phyloP scores from a whole-genome alignment of 2,797 vertebrate genomes.

The Pteronotus mesoamericanus region DNA sequence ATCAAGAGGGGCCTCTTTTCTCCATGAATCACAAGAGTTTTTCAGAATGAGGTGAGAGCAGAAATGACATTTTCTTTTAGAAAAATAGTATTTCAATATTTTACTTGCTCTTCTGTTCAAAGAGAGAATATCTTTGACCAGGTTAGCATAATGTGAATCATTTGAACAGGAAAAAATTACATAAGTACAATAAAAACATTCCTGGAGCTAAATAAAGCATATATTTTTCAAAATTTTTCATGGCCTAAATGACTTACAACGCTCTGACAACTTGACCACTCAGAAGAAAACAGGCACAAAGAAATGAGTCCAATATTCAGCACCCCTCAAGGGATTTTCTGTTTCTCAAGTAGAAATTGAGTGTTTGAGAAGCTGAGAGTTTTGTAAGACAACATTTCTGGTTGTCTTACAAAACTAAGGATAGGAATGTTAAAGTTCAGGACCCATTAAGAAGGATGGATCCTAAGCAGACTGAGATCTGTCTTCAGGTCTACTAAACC shows the following conservation, averaged over 20 bases:
- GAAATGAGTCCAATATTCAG: background rate
- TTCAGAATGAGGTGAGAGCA: background rate
- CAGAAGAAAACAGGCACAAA: background rate
- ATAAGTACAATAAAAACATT: background rate
- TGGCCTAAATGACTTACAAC: background rate
- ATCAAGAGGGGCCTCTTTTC: background rate
- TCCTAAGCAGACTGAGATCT: background rate
- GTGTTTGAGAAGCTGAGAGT: background rate
- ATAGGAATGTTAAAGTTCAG: background rate
- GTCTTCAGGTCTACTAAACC: background rate
- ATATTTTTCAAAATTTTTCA: background rate
- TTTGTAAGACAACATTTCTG: background rate
- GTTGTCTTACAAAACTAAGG: background rate
- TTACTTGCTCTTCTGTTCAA: background rate
- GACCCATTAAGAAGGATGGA: background rate
- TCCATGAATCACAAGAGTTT: background rate
- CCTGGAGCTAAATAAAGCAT: background rate
- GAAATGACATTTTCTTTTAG: background rate
- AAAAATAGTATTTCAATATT: background rate
- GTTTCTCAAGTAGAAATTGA: background rate
- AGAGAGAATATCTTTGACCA: background rate
- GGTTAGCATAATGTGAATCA: background rate
- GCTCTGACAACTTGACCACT: background rate
- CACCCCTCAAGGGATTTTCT: background rate
- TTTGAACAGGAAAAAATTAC: background rate